Percentiles rank a stretch among this genome's conserved stretches.
phyloP scores from a whole-genome alignment of 2,797 vertebrate genomes.

The Sebastes matsubarae region DNA sequence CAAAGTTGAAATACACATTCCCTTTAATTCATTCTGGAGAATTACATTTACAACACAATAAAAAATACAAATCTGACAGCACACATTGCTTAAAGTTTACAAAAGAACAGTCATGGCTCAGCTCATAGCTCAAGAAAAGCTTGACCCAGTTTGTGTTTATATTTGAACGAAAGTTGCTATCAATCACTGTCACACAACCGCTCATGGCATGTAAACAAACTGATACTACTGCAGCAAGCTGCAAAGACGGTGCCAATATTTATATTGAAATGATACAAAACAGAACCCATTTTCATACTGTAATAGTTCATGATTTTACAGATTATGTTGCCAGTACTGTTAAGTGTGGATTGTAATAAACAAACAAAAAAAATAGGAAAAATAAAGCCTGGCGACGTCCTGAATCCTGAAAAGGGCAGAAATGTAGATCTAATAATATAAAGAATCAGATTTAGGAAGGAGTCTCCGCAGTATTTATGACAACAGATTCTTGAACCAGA shows the following conservation, averaged over 20 bases:
- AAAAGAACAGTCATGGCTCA: neutral
- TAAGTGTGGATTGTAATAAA: neutral
- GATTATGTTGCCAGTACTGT: neutral
- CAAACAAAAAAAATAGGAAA: neutral
- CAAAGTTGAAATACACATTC: neutral
- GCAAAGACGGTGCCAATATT: neutral
- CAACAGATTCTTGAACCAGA: neutral
- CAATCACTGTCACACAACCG: neutral
- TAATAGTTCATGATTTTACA: neutral
- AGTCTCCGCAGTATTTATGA: neutral
- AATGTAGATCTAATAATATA: neutral
- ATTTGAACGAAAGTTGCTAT: conserved; percentile 8
- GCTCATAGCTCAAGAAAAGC: conserved; percentile 2
- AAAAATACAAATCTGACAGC: neutral
- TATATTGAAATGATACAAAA: neutral
- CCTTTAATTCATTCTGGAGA: neutral
- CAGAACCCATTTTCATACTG: neutral
- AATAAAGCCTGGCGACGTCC: neutral
- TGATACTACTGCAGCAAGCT: neutral
- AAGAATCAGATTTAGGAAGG: neutral
- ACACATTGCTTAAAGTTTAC: neutral
- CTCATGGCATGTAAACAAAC: conserved; percentile 1
- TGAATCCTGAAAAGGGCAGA: neutral
- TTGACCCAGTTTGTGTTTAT: conserved; percentile 5
- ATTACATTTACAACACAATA: neutral